Conservation (phyloP, 1,140 invertebrate genomes). For the Halictus rubicundus region DNA sequence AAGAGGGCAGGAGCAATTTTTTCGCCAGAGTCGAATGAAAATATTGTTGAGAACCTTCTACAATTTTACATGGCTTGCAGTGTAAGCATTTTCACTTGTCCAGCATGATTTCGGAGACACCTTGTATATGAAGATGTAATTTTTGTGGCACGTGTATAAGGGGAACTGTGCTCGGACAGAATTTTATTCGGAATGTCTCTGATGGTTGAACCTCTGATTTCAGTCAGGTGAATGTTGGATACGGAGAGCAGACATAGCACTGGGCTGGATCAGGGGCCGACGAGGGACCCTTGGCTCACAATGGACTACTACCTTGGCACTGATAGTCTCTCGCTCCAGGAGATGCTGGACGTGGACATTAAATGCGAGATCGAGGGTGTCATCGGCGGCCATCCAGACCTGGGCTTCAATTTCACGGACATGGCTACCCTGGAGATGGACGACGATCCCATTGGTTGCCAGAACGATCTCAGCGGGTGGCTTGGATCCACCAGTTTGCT, state of each 20-base stretch:
- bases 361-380: constrained; percentile 90
- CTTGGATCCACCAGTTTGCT: constrained; percentile 83
- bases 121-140: too few relatives aligned
- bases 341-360: constrained; percentile 91
- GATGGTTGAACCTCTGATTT: constrained; percentile 36
- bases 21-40: too few relatives aligned
- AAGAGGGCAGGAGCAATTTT: too few relatives aligned
- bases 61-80: too few relatives aligned
- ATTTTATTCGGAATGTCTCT: too few relatives aligned
- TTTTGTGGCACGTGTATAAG: too few relatives aligned
- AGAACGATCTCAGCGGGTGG: constrained; percentile 81
- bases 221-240: constrained; percentile 80
- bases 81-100: too few relatives aligned
- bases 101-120: too few relatives aligned
- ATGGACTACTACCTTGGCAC: constrained; percentile 82
- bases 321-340: constrained; percentile 85
- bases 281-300: constrained; percentile 78
- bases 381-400: constrained; percentile 82
- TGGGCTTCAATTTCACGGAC: constrained; percentile 84
- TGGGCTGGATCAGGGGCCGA: constrained; percentile 78
- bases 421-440: constrained; percentile 85
- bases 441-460: constrained; percentile 82
- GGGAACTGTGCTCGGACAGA: too few relatives aligned
- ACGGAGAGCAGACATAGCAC: constrained; percentile 77
- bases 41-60: too few relatives aligned